Percentiles rank a stretch among this genome's conserved stretches.
Conservation (phyloP, 2,888 invertebrate species). For the Dione juno region DNA sequence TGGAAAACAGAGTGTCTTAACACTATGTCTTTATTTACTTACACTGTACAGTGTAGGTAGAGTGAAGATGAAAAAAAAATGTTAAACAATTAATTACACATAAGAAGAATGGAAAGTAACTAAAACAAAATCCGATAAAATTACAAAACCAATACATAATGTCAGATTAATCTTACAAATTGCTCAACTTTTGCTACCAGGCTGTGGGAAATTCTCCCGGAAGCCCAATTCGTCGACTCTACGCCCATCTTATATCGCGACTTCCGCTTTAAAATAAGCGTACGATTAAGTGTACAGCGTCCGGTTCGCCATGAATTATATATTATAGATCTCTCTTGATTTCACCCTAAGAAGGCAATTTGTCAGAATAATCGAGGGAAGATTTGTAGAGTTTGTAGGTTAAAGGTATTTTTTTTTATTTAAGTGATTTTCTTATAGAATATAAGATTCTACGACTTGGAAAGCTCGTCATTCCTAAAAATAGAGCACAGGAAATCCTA, state of each 20-base stretch:
- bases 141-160: conserved; percentile 2
- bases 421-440: too few species aligned
- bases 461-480: too few species aligned
- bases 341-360: conserved; percentile 14
- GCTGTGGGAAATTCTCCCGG: conserved; percentile 58
- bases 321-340: conserved; percentile 17
- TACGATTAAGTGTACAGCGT: conserved; percentile 47
- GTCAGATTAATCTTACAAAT: conserved; percentile 9
- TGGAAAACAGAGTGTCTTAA: too few species aligned
- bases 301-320: conserved; percentile 44
- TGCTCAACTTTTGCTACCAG: not conserved
- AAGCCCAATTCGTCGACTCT: conserved; percentile 69
- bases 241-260: conserved; percentile 68
- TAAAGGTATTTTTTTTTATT: too few species aligned
- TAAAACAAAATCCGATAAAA: not conserved
- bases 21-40: too few species aligned
- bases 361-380: conserved; percentile 7
- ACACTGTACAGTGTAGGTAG: too few species aligned
- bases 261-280: conserved; percentile 63
- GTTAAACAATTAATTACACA: not conserved
- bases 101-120: not conserved
- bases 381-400: not conserved
- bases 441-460: too few species aligned
- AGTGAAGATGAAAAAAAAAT: too few species aligned
- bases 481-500: too few species aligned